phyloP scores from a whole-genome alignment of 2,113 vertebrate species.

The Catharus fuscescens region DNA sequence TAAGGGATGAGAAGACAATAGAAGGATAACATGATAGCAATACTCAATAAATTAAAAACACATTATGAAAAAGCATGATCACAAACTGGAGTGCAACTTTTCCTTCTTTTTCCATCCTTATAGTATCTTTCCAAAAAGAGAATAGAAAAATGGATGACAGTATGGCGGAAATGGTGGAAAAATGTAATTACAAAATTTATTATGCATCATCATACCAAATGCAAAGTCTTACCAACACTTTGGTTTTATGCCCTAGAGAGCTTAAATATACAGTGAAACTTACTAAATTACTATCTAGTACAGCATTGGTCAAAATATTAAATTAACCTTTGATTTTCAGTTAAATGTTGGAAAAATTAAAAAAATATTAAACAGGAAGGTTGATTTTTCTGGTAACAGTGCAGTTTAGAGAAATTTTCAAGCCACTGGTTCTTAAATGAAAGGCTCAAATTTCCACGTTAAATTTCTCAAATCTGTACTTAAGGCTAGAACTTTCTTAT shows the following conservation, averaged over 20 bases:
- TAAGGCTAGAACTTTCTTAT: neutral
- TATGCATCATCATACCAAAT: fast-evolving
- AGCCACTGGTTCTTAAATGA: neutral
- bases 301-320: neutral
- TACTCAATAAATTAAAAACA: neutral
- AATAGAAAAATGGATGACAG: neutral
- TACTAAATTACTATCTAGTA: neutral
- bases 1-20: neutral
- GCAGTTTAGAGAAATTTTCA: neutral
- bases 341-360: neutral
- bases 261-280: neutral
- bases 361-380: neutral
- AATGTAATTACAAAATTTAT: neutral
- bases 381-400: neutral
- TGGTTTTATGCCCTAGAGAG: neutral
- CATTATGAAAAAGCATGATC: neutral
- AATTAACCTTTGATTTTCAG: neutral
- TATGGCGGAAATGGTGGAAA: neutral
- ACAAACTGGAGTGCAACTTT: neutral
- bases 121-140: neutral
- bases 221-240: neutral
- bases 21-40: neutral
- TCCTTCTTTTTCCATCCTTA: neutral
- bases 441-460: neutral
- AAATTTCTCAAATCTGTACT: neutral